Evolutionary conservation across 2,888 invertebrate genomes (phyloP).

Genomic region (Sinotaia quadrata): DNA sequence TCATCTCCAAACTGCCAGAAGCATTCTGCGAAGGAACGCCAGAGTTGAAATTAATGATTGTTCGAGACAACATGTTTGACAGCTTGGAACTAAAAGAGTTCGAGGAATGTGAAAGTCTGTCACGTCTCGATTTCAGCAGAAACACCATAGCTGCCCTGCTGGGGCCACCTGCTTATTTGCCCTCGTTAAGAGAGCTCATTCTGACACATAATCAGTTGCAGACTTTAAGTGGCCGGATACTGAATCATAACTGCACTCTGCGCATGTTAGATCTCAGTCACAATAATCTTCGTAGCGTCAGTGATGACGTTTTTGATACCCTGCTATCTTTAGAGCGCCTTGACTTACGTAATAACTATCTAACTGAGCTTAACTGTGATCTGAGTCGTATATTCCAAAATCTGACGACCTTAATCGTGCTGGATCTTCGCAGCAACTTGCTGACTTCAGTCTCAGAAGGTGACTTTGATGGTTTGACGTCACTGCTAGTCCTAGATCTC

Average conservation of each 20-base stretch:
- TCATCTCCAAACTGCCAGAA: slow-evolving; percentile 3
- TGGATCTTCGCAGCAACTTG: slow-evolving; percentile 20
- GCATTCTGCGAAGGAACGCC: slow-evolving; percentile 23
- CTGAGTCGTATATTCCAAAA: not conserved
- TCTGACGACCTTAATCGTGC: slow-evolving; percentile 4
- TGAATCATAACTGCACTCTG: not conserved
- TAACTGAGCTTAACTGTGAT: not conserved
- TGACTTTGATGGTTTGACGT: slow-evolving; percentile 11
- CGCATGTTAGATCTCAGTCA: slow-evolving; percentile 17
- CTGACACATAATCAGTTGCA: slow-evolving; percentile 26
- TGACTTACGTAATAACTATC: slow-evolving; percentile 11
- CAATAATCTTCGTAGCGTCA: slow-evolving; percentile 11
- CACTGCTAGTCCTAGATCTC: slow-evolving; percentile 15
- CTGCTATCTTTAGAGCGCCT: slow-evolving; percentile 8
- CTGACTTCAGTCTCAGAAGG: not conserved
- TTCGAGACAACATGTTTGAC: slow-evolving; percentile 17
- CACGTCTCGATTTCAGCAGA: slow-evolving; percentile 13
- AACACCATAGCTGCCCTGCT: slow-evolving; percentile 10
- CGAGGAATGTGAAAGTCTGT: slow-evolving; percentile 9
- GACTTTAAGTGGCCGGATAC: not conserved
- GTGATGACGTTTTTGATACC: not conserved
- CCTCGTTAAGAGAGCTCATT: not conserved
- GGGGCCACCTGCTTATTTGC: slow-evolving; percentile 1
- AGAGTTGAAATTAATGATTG: not conserved
- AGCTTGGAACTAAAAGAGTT: slow-evolving; percentile 1